Conservation (phyloP, 1,140 invertebrate genomes). For the Drosophila triauraria region DNA sequence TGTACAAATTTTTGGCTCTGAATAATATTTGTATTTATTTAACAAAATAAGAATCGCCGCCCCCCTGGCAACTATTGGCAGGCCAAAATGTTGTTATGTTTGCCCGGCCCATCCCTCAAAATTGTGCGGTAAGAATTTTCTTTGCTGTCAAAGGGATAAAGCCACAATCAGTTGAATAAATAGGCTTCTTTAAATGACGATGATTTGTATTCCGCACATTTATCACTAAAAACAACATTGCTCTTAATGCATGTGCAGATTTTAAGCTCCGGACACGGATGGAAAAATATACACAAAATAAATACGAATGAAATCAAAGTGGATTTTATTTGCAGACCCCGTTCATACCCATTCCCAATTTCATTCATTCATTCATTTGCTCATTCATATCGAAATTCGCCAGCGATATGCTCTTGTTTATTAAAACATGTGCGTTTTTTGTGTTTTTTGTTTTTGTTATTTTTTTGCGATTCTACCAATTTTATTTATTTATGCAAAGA, state of each 20-base stretch:
- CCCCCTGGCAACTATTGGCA: constrained; percentile 19
- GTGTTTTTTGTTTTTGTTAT: constrained; percentile 8
- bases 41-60: constrained; percentile 23
- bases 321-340: constrained; percentile 33
- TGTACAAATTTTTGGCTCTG: constrained; percentile 43
- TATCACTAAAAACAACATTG: constrained; percentile 47
- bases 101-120: constrained; percentile 13
- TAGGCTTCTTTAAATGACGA: constrained; percentile 25
- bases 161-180: constrained; percentile 49
- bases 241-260: constrained; percentile 38
- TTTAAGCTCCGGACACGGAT: constrained; percentile 20
- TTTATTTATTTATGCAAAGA: constrained; percentile 71
- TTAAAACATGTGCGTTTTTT: constrained; percentile 48
- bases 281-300: constrained; percentile 33
- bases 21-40: constrained; percentile 43
- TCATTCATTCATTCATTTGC: constrained; percentile 73
- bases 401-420: constrained; percentile 55
- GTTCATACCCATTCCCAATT: constrained; percentile 36
- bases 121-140: neutral
- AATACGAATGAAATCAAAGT: constrained; percentile 44
- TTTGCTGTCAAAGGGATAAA: constrained; percentile 38
- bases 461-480: constrained; percentile 24
- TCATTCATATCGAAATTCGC: constrained; percentile 66
- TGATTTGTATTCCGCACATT: constrained; percentile 37
- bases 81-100: constrained; percentile 15